These are phyloP conservation scores for Protonibea diacanthus DNA, from an alignment of 2,797 vertebrate genomes.

Conservation along the genomic window DNA sequence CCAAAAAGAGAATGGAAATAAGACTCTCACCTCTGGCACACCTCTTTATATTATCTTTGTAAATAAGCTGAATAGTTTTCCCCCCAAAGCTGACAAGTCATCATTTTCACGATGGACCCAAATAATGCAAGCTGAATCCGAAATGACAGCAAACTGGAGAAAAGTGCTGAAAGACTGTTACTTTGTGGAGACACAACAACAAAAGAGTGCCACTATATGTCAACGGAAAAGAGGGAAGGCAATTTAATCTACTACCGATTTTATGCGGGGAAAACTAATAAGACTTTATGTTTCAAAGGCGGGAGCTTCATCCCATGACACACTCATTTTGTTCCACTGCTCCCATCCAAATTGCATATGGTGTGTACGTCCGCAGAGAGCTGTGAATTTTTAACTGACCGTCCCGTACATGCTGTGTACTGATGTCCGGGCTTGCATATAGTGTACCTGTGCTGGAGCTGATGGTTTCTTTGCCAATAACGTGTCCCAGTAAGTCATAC, in stretches of 20 bases:
- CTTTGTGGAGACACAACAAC: conserved; percentile 63
- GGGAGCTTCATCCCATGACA: conserved; percentile 13
- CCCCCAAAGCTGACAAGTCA: conserved; percentile 50
- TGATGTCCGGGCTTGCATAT: not conserved
- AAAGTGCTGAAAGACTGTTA: conserved; percentile 66
- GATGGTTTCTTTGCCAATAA: conserved; percentile 96
- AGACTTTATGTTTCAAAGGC: conserved; percentile 38
- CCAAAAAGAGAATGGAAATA: conserved; percentile 45
- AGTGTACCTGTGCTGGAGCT: conserved; percentile 96
- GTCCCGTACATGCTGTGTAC: not conserved
- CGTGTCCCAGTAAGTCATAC: conserved; percentile 96
- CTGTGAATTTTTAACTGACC: conserved; percentile 23
- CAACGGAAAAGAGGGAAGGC: conserved; percentile 13
- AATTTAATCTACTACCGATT: conserved; percentile 48
- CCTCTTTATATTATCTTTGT: conserved; percentile 55
- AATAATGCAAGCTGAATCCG: conserved; percentile 71
- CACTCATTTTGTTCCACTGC: conserved; percentile 15
- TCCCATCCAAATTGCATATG: conserved; percentile 14
- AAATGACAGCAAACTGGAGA: conserved; percentile 58
- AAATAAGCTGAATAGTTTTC: conserved; percentile 60
- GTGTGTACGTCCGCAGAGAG: not conserved
- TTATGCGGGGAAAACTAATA: conserved; percentile 34
- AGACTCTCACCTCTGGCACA: conserved; percentile 53
- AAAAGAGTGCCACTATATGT: conserved; percentile 43
- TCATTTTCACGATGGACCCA: conserved; percentile 51